phyloP scores from a whole-genome alignment of 1,140 invertebrate species.

The Ostrea denselamellosa region DNA sequence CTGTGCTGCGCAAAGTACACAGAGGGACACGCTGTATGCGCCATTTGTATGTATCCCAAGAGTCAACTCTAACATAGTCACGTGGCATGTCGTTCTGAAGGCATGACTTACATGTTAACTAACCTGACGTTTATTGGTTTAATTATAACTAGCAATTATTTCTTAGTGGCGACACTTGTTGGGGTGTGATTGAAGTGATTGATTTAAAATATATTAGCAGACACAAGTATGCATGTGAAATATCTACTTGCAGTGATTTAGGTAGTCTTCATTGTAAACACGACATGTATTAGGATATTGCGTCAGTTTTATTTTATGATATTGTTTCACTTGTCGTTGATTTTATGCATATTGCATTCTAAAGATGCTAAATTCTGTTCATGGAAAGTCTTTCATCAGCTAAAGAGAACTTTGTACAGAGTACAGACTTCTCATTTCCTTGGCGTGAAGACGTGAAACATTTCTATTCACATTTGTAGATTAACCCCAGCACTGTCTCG shows the following conservation, averaged over 20 bases:
- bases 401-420: neutral
- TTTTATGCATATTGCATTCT: slow-evolving; percentile 29
- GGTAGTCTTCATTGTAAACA: slow-evolving; percentile 4
- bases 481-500: neutral
- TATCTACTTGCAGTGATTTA: slow-evolving; percentile 21
- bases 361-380: neutral
- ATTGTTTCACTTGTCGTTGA: neutral
- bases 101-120: neutral
- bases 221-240: slow-evolving; percentile 3
- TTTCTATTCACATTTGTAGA: neutral
- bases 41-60: neutral
- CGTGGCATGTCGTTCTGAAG: neutral
- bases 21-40: neutral
- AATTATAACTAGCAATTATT: neutral
- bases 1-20: neutral
- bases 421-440: neutral
- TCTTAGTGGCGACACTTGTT: neutral
- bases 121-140: neutral
- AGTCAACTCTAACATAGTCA: neutral
- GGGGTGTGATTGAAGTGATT: neutral
- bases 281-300: neutral
- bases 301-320: slow-evolving; percentile 14
- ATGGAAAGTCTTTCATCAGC: neutral
- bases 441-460: neutral
- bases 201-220: neutral